A percentile compares a stretch with the other conserved stretches of the same genome.
These are phyloP conservation scores for Tychaedon coryphoeus DNA, from an alignment of 2,113 vertebrate species.

Conservation along the genomic window DNA sequence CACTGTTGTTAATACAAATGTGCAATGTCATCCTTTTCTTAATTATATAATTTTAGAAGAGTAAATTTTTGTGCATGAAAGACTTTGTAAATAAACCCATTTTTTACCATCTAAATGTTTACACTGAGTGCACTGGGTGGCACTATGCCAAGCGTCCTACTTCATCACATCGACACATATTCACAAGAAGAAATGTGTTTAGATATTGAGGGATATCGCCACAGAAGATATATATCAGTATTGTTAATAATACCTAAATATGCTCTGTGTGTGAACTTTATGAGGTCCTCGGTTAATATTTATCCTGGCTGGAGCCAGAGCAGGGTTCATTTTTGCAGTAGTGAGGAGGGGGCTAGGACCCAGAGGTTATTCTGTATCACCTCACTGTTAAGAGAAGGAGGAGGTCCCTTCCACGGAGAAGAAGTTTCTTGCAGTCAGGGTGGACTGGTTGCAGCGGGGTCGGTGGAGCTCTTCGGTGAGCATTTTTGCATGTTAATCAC, in stretches of 20 bases:
- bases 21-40: conserved; percentile 2
- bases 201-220: background rate
- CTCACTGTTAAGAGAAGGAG: background rate
- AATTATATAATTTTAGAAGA: conserved; percentile 17
- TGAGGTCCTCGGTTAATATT: background rate
- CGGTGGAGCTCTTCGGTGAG: background rate
- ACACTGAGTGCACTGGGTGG: background rate
- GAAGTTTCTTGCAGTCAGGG: background rate
- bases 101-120: conserved; percentile 26
- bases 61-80: conserved; percentile 20
- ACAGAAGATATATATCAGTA: background rate
- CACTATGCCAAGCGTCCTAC: background rate
- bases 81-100: conserved; percentile 30
- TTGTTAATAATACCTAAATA: conserved; percentile 15
- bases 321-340: background rate
- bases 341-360: background rate
- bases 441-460: too few species aligned
- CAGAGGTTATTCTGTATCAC: background rate
- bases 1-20: conserved; percentile 29
- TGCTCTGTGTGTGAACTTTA: conserved; percentile 42
- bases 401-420: background rate
- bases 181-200: conserved; percentile 25
- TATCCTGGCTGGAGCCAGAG: background rate
- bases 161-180: background rate
- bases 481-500: background rate